Base-by-base conservation (phyloP, 2,113 vertebrate genomes). In the Malurus cyaneus region DNA sequence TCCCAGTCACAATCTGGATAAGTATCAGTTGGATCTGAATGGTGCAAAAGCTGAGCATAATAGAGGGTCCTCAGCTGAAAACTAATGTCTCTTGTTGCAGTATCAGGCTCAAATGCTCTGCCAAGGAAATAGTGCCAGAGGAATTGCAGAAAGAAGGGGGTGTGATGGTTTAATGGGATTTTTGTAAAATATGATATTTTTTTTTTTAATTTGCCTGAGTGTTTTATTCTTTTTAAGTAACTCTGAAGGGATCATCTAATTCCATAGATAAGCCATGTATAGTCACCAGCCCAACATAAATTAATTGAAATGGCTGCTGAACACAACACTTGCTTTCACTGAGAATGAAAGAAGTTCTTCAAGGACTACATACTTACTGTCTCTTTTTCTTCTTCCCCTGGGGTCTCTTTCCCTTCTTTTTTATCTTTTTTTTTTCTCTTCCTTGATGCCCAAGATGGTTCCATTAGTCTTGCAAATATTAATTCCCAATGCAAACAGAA, bases 401-500 rank as follows among this genome's bases (percentile, higher is more conserved):
- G 34, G 85, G 24, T 84, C 26, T 92, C 86, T 90, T 14, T 92
- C 49, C 25, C 23, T 20, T 76, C 46, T 76, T 90, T 78, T 92
- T 82, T 54, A 70, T 57, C 15, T 53, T 92, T 66, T 77, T 77
- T 70, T 64, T 90, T 73, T 24, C 56, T 71, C 76, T 49, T 91
- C 59, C 54, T 86, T 87, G 76, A 81, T 95, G 86, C 70, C 92
- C 90, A 95, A 84, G 94, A 94, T 95, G 88, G 81, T 96, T 96
- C 84, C 89, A 96, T 96, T 96, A 96, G 86, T 94, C 95, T 73
- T 96, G 94, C 94, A 97, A 97, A 97, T 80, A 97, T 97, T 97
- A 97, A 96, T 97, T 97, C 96, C 90, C 74, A 97, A 47, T 94
- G 91, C 95, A 97, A 97, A 97, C 96, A 97, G 79, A 96, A 73